phyloP scores from a whole-genome alignment of 2,888 invertebrate genomes.

The Acanthosepion pharaonis region DNA sequence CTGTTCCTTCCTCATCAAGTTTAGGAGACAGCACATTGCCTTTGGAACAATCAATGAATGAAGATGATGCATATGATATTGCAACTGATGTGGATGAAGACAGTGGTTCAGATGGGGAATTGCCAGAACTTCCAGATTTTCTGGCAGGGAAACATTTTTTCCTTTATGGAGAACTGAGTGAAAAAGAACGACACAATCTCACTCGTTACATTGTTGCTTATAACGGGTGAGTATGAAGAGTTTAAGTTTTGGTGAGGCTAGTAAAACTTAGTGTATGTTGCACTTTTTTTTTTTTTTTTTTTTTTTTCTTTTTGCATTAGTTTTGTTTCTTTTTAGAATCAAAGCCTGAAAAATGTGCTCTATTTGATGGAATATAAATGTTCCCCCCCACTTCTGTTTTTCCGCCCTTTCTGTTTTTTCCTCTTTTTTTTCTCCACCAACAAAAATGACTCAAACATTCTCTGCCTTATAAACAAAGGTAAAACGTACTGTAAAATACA shows the following conservation, averaged over 20 bases:
- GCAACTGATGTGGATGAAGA: constrained; percentile 67
- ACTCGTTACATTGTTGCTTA: constrained; percentile 78
- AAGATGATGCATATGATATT: constrained; percentile 60
- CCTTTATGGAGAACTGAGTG: constrained; percentile 70
- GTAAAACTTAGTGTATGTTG: too few relatives aligned
- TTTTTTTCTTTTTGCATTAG: too few relatives aligned
- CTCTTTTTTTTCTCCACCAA: too few relatives aligned
- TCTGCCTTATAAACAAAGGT: too few relatives aligned
- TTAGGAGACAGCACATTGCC: constrained; percentile 38
- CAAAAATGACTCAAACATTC: too few relatives aligned
- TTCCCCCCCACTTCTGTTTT: too few relatives aligned
- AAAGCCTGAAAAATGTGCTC: too few relatives aligned
- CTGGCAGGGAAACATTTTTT: constrained; percentile 71
- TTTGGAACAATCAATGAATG: neutral
- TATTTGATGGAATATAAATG: too few relatives aligned
- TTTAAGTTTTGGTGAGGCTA: neutral
- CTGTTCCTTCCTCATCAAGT: neutral
- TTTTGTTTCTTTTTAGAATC: too few relatives aligned
- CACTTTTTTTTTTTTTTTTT: too few relatives aligned
- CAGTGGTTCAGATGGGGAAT: constrained; percentile 60
- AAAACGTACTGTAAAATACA: too few relatives aligned
- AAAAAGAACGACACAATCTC: constrained; percentile 60
- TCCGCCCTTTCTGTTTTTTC: too few relatives aligned
- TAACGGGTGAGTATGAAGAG: constrained; percentile 76
- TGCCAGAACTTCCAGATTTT: constrained; percentile 70